phyloP scores from a whole-genome alignment of 1,140 invertebrate genomes.

The Wasmannia auropunctata region DNA sequence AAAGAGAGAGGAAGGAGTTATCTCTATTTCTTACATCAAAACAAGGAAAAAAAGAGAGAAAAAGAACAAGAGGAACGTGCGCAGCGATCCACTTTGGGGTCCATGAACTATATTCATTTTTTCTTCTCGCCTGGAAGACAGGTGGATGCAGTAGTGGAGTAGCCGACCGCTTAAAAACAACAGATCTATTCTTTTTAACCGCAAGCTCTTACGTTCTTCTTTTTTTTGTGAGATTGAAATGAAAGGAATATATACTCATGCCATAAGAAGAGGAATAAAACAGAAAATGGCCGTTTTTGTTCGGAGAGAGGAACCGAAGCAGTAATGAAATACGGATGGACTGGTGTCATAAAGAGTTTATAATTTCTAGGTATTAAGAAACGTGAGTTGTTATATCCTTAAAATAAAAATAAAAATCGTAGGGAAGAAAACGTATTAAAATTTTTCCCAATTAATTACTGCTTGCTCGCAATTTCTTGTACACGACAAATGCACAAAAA shows the following conservation, averaged over 20 bases:
- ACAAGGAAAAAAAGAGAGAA: background rate
- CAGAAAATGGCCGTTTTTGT: background rate
- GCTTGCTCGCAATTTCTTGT: background rate
- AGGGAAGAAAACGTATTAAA: background rate
- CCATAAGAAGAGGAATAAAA: background rate
- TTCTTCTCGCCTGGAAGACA: conserved; percentile 11
- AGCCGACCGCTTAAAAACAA: background rate
- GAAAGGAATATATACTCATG: conserved; percentile 12
- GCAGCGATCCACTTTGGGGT: conserved; percentile 28
- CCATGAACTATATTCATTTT: conserved; percentile 20
- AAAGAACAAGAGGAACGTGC: conserved; percentile 23
- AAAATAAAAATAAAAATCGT: background rate
- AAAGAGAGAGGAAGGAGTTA: background rate
- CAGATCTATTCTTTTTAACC: conserved; percentile 26
- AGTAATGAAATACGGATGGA: background rate
- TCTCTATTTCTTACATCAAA: conserved; percentile 1
- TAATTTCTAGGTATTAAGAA: background rate
- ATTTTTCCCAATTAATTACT: background rate
- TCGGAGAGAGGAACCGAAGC: background rate
- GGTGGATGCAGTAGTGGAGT: conserved; percentile 15
- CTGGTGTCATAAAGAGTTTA: background rate
- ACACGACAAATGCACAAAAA: background rate
- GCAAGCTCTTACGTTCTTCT: background rate
- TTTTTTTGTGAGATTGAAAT: conserved; percentile 29
- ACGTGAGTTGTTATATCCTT: background rate